Evolutionary conservation across 2,888 invertebrate species (phyloP).

Genomic region (Syritta pipiens): DNA sequence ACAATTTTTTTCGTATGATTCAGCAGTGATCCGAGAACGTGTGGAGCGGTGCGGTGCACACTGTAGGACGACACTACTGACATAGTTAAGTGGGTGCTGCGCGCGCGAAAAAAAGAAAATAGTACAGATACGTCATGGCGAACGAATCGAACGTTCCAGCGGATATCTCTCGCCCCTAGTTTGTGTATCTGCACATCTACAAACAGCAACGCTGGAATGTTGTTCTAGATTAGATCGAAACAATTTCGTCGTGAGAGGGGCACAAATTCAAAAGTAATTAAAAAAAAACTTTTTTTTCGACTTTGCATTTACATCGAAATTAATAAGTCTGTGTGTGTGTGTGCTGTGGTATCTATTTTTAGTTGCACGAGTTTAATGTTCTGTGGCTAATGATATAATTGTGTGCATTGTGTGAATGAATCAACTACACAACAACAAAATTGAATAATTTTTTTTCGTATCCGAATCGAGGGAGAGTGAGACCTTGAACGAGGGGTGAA

Average conservation of each 20-base stretch:
- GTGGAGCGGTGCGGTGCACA: conserved; percentile 7
- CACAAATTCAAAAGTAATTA: not conserved
- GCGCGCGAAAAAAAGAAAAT: conserved; percentile 30
- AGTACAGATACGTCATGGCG: conserved; percentile 31
- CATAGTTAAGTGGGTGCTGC: conserved; percentile 31
- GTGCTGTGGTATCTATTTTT: conserved; percentile 32
- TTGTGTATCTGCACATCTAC: not conserved
- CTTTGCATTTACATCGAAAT: conserved; percentile 17
- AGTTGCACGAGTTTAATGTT: conserved; percentile 43
- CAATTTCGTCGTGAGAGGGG: not conserved
- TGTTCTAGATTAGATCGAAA: conserved; percentile 26
- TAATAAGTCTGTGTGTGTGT: conserved; percentile 11
- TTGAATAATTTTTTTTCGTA: too few relatives aligned
- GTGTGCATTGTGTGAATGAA: conserved; percentile 36
- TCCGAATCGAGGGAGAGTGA: conserved; percentile 5
- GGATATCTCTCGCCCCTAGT: not conserved
- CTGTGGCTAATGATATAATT: conserved; percentile 19
- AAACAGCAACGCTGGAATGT: not conserved
- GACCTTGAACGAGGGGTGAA: conserved; percentile 54
- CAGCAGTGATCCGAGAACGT: conserved; percentile 10
- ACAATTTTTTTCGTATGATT: conserved; percentile 30
- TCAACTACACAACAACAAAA: too few relatives aligned
- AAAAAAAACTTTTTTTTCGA: too few relatives aligned
- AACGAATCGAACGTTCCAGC: not conserved
- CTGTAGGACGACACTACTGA: conserved; percentile 41